Base-by-base conservation (phyloP, 2,888 invertebrate genomes). In the Platerodrilus igneus region DNA sequence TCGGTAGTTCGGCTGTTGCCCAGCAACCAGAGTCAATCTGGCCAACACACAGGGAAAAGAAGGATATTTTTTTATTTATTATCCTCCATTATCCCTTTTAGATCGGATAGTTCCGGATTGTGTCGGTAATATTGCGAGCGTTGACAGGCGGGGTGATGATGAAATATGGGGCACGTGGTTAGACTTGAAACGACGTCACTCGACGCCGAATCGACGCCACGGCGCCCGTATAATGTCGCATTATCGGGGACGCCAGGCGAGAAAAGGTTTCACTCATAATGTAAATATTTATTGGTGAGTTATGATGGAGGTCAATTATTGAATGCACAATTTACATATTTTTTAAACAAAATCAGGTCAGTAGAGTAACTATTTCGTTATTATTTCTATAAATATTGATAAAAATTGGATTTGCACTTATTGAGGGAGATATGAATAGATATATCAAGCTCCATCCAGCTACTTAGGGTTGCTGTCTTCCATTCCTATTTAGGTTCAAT, bases 141-240 rank as follows among this genome's bases (percentile, higher is more conserved):
- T 60, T 63, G 65, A 57, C 64, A 60, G 58, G 55, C 57, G 60
- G 70, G 72, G 73, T 76, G 77, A 77, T 75, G 78, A 78, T 78
- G 78, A 78, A 78, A 78, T 78, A 78, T 78, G 76, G 77, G 76
- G 76, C 78, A 78, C 78, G 78, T 78, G 78, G 78, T 78, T 75
- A 76, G 79, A 78, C 78, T 78, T 74, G 76, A 75, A 79, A 79
- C 77, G 78, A 77, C 77, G 77, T 75, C 76, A 73, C 71, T 74
- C 72, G 70, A 73, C 72, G 71, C 69, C 67, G 68, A 59, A 60
- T 59, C 65, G 65, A 63, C 68, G 62, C 59, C 61, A 58, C 59
- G 62, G 68, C 71, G 71, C 72, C 63, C 60, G 59, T 59, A 63
- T 63, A 63, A 63, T 63, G 58, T 59, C 53, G 59, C 62, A 62